phyloP scores from a whole-genome alignment of 2,113 vertebrate species.

The Archocentrus centrarchus region DNA sequence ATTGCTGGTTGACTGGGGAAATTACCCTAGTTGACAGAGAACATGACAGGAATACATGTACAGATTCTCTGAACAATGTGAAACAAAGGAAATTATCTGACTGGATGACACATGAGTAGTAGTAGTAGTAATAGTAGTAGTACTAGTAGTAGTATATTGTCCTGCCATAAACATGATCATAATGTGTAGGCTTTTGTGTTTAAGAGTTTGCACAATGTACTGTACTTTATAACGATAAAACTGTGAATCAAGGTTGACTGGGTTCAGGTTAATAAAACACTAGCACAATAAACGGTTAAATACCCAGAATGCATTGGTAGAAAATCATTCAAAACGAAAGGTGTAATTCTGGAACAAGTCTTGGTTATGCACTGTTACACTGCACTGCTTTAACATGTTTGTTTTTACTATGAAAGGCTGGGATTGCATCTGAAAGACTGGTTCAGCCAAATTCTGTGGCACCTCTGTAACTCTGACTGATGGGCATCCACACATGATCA shows the following conservation, averaged over 20 bases:
- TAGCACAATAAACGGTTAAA: neutral
- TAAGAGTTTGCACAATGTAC: neutral
- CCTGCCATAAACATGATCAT: neutral
- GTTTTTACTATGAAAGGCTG: neutral
- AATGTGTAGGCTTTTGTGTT: neutral
- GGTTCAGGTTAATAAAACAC: neutral
- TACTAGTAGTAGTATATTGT: neutral
- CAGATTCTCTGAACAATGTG: neutral
- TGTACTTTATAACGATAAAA: neutral
- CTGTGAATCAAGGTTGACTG: neutral
- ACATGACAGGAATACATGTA: constrained; percentile 37
- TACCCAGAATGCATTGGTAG: neutral
- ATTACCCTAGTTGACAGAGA: neutral
- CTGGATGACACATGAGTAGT: neutral
- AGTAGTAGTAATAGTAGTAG: too few species aligned
- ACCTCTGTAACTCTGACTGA: neutral
- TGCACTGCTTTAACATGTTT: neutral
- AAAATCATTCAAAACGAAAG: neutral
- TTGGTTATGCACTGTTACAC: neutral
- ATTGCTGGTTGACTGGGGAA: constrained; percentile 23
- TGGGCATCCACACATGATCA: too few species aligned
- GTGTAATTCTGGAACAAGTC: neutral
- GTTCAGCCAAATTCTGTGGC: neutral
- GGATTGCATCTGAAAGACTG: neutral
- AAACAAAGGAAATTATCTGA: constrained; percentile 9